Base-by-base conservation (phyloP, 2,888 invertebrate species). In the Tenthredo scrophulariae region DNA sequence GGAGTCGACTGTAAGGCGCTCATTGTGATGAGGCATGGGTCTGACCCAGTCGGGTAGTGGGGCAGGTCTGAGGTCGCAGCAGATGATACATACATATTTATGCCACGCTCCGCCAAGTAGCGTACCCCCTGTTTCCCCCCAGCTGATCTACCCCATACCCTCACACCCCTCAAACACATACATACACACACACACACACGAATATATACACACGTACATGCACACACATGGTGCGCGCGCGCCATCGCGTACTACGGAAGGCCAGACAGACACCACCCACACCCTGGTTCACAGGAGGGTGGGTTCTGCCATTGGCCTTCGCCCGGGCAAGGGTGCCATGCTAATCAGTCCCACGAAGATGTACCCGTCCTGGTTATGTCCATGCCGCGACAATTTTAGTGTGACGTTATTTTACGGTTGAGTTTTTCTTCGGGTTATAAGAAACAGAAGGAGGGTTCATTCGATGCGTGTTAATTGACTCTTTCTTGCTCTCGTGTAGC, bases 1-100 rank as follows among this genome's bases (percentile, higher is more conserved):
- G 86, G 80, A 82, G 80, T 80, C 83, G 33, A 84, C 88, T 88
- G 89, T 89, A 90, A 91, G 91, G 91, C 90, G 90, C 92, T 92
- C 92, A 92, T 92, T 92, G 92, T 91, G 92, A 92, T 92, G 92
- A 93, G 91, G 91, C 93, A 92, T 92, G 93, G 92, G 93, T 93
- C 92, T 92, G 93, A 93, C 92, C 93, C 90, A 93, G 91, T 93
- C 91, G 92, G 91, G 90, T 92, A 93, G 93, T 93, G 91, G 92
- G 92, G 92, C 92, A 93, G 92, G 92, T 83, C 83, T 83, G 83
- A 65, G 83, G 83, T 92, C 92, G 91, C 91, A 90, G 88, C 90
- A 79, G 85, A 85, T 85, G 85, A 85, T 85, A 85, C 92, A 92
- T 93, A 93, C 92, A 93, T 92, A 93, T 93, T 93, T 93, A 93